These are phyloP conservation scores for Anthopleura sola DNA, from an alignment of 64 coral and sea anemone species.

Conservation along the genomic window DNA sequence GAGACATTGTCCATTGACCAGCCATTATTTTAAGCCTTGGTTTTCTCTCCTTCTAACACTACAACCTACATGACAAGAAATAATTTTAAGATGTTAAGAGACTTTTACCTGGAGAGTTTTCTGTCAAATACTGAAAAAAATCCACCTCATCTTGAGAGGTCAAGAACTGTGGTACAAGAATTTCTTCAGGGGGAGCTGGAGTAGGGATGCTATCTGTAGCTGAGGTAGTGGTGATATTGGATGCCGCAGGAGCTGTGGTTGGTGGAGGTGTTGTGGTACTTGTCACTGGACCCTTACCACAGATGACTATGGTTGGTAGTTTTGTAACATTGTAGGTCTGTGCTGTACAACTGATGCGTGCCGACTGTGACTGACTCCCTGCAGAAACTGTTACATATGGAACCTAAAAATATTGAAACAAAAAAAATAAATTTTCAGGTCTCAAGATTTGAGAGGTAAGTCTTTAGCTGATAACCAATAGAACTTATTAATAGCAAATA, in stretches of 20 bases:
- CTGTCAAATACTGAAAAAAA: constrained; percentile 32
- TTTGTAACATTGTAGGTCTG: constrained; percentile 30
- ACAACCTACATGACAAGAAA: too few relatives aligned
- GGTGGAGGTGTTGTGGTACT: constrained; percentile 4
- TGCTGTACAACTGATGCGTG: constrained; percentile 49
- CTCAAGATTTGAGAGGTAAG: too few relatives aligned
- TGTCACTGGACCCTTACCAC: background rate
- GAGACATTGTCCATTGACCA: too few relatives aligned
- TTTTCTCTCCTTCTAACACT: too few relatives aligned
- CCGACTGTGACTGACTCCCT: background rate
- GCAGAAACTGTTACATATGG: constrained; percentile 33
- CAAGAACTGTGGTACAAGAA: background rate
- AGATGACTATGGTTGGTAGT: background rate
- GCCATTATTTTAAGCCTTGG: too few relatives aligned
- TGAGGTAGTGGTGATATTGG: background rate
- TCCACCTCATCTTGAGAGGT: constrained; percentile 6
- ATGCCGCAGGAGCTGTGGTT: background rate
- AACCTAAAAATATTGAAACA: background rate
- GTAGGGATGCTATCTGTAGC: background rate
- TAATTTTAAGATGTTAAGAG: background rate
- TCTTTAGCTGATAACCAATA: too few relatives aligned
- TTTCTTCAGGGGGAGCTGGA: background rate
- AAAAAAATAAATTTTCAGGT: background rate
- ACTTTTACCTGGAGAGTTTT: constrained; percentile 39
- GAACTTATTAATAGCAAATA: too few relatives aligned